A percentile compares a stretch with the other conserved stretches of the same genome.
Evolutionary conservation across 2,888 invertebrate species (phyloP).

Genomic region (Miltochrista miniata): DNA sequence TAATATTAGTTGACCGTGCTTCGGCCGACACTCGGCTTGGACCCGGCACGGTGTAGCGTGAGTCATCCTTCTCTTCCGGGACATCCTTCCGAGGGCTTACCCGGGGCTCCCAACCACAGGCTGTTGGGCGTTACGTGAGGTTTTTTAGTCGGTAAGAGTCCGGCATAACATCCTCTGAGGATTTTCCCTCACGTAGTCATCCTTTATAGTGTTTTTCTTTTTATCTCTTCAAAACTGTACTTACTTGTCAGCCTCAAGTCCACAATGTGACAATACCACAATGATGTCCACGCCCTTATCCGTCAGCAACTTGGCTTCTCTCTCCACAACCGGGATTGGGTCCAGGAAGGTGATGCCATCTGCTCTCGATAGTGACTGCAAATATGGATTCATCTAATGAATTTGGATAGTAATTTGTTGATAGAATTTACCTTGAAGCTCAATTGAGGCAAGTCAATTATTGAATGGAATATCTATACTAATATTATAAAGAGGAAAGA

Average conservation of each 20-base stretch:
- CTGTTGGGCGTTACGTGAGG: too few species aligned
- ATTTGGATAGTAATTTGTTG: not conserved
- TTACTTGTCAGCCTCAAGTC: conserved; percentile 86
- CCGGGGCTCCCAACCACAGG: too few species aligned
- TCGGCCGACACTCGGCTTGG: too few species aligned
- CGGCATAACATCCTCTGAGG: too few species aligned
- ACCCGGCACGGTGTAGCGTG: too few species aligned
- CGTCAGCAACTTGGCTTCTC: conserved; percentile 85
- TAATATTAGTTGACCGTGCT: too few species aligned
- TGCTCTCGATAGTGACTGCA: conserved; percentile 84
- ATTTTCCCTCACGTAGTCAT: too few species aligned
- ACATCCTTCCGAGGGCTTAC: too few species aligned
- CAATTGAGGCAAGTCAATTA: not conserved
- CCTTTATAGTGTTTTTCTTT: too few species aligned
- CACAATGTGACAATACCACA: conserved; percentile 92
- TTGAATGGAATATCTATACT: not conserved
- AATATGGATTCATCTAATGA: conserved; percentile 1
- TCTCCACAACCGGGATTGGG: conserved; percentile 85
- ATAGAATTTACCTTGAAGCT: not conserved
- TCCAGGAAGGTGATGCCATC: conserved; percentile 86
- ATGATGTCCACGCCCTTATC: conserved; percentile 89
- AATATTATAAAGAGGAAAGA: too few species aligned
- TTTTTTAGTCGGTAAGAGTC: too few species aligned
- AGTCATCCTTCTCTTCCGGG: too few species aligned
- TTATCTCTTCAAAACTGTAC: conserved; percentile 20